Conservation (phyloP, 2,797 vertebrate species). For the Pagetopsis macropterus region DNA sequence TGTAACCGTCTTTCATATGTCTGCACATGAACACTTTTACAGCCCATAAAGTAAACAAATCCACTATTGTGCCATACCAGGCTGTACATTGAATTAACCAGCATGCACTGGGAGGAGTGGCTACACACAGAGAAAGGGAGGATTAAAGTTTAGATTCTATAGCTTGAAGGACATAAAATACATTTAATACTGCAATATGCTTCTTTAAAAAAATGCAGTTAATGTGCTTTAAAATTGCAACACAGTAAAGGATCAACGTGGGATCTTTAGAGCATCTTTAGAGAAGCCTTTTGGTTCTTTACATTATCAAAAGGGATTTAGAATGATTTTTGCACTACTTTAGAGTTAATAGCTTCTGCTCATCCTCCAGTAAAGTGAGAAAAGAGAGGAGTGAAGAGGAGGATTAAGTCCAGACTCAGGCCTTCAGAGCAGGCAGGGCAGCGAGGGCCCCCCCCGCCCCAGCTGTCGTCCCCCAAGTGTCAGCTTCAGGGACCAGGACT, state of each 20-base stretch:
- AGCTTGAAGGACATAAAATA: slow-evolving; percentile 19
- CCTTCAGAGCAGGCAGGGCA: slow-evolving; percentile 67
- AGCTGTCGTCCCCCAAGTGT: slow-evolving; percentile 79
- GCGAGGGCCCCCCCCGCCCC: slow-evolving; percentile 75
- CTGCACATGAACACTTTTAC: slow-evolving; percentile 37
- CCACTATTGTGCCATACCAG: slow-evolving; percentile 22
- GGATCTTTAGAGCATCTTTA: slow-evolving; percentile 17
- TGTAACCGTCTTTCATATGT: slow-evolving; percentile 14
- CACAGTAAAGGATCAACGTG: slow-evolving; percentile 26
- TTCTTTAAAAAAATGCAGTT: slow-evolving; percentile 14
- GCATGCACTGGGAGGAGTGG: slow-evolving; percentile 25
- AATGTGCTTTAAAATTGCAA: slow-evolving; percentile 31
- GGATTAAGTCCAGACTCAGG: slow-evolving; percentile 73
- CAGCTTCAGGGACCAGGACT: slow-evolving; percentile 84
- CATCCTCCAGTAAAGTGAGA: slow-evolving; percentile 62
- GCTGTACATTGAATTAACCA: slow-evolving; percentile 46
- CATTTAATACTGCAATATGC: background rate
- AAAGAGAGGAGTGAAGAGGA: slow-evolving; percentile 62
- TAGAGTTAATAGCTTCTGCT: slow-evolving; percentile 58
- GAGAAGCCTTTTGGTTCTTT: slow-evolving; percentile 36
- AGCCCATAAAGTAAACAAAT: slow-evolving; percentile 46
- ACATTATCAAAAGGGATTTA: slow-evolving; percentile 42
- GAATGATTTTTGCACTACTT: slow-evolving; percentile 58
- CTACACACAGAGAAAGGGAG: slow-evolving; percentile 13
- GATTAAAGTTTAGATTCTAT: slow-evolving; percentile 22